Evolutionary conservation across 2,888 invertebrate species (phyloP).

Genomic region (Diogma glabrata): DNA sequence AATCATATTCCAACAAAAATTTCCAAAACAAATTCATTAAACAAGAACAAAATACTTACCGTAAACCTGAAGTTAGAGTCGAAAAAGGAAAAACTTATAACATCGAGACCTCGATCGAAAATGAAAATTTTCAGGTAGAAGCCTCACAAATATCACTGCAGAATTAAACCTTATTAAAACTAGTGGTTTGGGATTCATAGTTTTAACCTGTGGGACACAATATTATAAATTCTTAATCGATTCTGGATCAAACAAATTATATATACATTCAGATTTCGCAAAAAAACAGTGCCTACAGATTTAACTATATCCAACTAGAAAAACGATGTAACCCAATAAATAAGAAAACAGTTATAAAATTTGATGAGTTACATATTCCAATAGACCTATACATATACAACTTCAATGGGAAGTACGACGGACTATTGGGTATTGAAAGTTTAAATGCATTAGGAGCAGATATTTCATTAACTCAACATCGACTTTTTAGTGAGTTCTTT

Average conservation of each 20-base stretch:
- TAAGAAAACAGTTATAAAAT: background rate
- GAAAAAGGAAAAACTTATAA: no score
- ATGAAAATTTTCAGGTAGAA: no score
- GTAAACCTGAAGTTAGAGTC: no score
- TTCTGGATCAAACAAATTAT: background rate
- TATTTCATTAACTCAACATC: background rate
- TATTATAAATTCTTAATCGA: background rate
- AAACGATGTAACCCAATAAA: background rate
- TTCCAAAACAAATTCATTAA: no score
- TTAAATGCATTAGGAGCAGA: background rate
- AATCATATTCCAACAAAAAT: no score
- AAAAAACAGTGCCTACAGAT: background rate
- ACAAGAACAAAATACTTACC: no score
- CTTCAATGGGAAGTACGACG: background rate
- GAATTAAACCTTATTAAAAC: no score
- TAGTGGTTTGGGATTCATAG: no score
- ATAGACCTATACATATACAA: background rate
- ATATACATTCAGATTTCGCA: background rate
- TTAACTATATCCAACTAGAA: background rate
- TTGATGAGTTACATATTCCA: background rate
- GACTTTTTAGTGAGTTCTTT: background rate
- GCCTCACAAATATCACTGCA: no score
- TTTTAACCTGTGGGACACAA: background rate
- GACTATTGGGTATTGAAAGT: background rate
- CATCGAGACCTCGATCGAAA: no score